phyloP scores from a whole-genome alignment of 1,140 invertebrate genomes.

The Atta texana region DNA sequence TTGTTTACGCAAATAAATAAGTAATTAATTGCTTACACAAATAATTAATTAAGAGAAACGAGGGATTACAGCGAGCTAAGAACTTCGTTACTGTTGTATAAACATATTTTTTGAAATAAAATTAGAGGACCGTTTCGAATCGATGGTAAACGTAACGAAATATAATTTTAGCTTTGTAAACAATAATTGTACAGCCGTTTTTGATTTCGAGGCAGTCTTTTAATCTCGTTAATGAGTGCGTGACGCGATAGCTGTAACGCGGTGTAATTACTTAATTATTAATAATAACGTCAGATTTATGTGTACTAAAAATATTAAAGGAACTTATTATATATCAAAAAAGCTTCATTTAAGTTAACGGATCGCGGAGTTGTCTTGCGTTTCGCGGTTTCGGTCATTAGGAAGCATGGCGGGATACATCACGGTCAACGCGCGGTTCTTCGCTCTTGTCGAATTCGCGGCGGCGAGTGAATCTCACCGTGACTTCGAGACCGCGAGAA shows the following conservation, averaged over 20 bases:
- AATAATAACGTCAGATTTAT: not conserved
- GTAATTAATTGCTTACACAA: not conserved
- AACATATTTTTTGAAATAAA: not conserved
- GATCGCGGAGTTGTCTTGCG: not conserved
- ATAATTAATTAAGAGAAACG: not conserved
- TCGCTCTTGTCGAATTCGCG: slow-evolving; percentile 38
- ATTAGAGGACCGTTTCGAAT: not conserved
- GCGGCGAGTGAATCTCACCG: slow-evolving; percentile 29
- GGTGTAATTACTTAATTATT: not conserved
- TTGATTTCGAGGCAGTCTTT: not conserved
- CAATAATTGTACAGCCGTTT: not conserved
- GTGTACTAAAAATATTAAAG: not conserved
- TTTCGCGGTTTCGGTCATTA: slow-evolving; percentile 29
- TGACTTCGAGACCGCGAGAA: slow-evolving; percentile 7
- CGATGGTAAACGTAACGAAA: not conserved
- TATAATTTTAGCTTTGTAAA: not conserved
- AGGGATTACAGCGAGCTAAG: not conserved
- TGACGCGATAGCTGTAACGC: not conserved
- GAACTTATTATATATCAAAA: no score
- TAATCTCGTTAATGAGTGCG: not conserved
- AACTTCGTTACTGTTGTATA: not conserved
- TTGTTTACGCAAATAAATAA: slow-evolving; percentile 11
- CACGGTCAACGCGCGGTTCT: not conserved
- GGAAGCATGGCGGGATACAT: slow-evolving; percentile 25
- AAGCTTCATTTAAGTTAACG: slow-evolving; percentile 3